Conservation (phyloP, 2,797 vertebrate species). For the Pseudomugil tenellus region DNA sequence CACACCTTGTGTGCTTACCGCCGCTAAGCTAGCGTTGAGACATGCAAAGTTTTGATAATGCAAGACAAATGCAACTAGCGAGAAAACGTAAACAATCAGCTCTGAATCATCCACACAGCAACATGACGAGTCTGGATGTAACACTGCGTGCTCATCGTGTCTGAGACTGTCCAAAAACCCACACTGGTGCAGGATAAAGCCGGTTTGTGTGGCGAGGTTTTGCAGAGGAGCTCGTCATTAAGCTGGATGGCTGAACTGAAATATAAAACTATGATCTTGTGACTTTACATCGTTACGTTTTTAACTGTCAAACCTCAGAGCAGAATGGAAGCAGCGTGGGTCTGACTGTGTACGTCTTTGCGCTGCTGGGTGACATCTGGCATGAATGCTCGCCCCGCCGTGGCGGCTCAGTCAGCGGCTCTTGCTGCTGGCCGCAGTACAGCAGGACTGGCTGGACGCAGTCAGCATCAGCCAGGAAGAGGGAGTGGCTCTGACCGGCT, state of each 20-base stretch:
- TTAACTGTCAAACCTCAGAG: constrained; percentile 85
- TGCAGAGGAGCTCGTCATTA: background rate
- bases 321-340: constrained; percentile 85
- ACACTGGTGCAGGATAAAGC: background rate
- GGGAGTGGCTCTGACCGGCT: constrained; percentile 90
- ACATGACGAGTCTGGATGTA: background rate
- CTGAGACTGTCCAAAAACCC: background rate
- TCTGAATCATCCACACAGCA: background rate
- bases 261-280: no score
- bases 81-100: background rate
- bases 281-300: constrained; percentile 2
- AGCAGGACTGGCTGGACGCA: constrained; percentile 90
- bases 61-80: background rate
- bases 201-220: background rate
- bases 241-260: background rate
- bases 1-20: background rate
- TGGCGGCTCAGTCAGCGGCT: constrained; percentile 56
- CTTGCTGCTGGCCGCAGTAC: constrained; percentile 87
- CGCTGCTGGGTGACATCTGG: constrained; percentile 60
- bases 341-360: constrained; percentile 75
- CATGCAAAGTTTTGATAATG: background rate
- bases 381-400: constrained; percentile 27
- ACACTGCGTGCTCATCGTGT: background rate
- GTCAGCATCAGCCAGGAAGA: constrained; percentile 91
- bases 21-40: background rate